These are phyloP conservation scores for Eulithis prunata DNA, from an alignment of 2,888 invertebrate genomes.

Conservation along the genomic window DNA sequence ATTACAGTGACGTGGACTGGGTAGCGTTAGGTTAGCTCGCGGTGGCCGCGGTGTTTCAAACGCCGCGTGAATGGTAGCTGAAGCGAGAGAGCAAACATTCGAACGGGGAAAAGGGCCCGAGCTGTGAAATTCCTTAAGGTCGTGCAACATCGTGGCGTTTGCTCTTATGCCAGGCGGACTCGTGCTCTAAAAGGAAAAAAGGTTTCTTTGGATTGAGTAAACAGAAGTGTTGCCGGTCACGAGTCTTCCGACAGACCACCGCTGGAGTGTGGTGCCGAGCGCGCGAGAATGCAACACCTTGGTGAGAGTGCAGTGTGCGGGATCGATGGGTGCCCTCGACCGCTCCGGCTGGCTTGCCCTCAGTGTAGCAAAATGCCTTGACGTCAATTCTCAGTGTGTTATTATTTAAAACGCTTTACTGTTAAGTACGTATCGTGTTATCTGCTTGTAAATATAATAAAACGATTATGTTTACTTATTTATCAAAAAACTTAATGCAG, in stretches of 20 bases:
- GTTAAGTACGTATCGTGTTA: constrained; percentile 79
- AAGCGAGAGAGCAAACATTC: constrained; percentile 80
- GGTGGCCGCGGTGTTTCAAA: constrained; percentile 76
- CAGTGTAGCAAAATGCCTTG: constrained; percentile 79
- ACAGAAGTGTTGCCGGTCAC: constrained; percentile 78
- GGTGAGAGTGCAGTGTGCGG: constrained; percentile 33
- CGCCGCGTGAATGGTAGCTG: constrained; percentile 80
- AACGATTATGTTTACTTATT: constrained; percentile 81
- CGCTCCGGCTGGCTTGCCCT: constrained; percentile 76
- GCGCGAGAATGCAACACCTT: constrained; percentile 35
- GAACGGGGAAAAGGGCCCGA: constrained; percentile 75
- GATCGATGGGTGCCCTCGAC: constrained; percentile 51
- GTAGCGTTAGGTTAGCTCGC: constrained; percentile 79
- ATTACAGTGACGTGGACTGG: constrained; percentile 83
- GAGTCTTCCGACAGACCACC: constrained; percentile 78
- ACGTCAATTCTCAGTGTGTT: constrained; percentile 84
- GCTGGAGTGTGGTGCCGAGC: constrained; percentile 61
- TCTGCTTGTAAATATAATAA: constrained; percentile 83
- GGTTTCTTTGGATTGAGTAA: constrained; percentile 78
- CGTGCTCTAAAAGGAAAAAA: constrained; percentile 82
- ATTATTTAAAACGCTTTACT: constrained; percentile 83
- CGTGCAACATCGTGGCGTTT: constrained; percentile 82
- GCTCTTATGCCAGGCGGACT: constrained; percentile 77
- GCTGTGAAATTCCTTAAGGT: constrained; percentile 83
- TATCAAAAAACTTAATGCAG: constrained; percentile 79